Evolutionary conservation across 1,140 invertebrate species (phyloP), one percentile per base, ranked within the genome.

Genomic region (Homarus americanus): DNA sequence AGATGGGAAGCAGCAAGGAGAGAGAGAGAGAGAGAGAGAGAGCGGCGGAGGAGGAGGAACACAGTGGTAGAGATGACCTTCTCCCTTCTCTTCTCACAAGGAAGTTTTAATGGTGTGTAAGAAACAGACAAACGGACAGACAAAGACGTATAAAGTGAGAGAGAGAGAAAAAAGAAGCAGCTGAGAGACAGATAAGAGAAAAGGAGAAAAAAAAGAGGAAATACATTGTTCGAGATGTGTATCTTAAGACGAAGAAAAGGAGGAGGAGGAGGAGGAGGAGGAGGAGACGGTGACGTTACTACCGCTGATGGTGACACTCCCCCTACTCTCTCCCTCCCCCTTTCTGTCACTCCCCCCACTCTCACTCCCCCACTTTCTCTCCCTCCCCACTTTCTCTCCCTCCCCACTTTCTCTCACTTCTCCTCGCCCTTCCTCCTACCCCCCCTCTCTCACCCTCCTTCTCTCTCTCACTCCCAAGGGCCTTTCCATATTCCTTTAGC

Each of bases 401-500:
- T 15, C 24, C 32, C 66, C 24, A n/a, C 66, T 24, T 10, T 17
- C 24, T 0, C 24, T 24, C 32, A 7, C 28, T 32, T 9, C 40
- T 36, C 73, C 36, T 2, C 28, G 2, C 20, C 7, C 28, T 17
- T 1, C 15, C 32, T n/a, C 28, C 9, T 17, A 5, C 40, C 40
- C 15, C 36, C 72, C 28, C 15, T n/a, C 15, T 12, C 28, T 24
- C 12, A 38, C 73, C 73, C 24, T 38, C 73, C 73, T n/a, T 36
- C 7, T 34, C 72, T 32, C 32, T 34, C 72, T 63, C 12, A 28
- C 53, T 63, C 58, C 58, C 49, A 41, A 58, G 79, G 58, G 79
- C 38, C 79, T 82, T 63, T 82, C 79, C 36, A 82, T 82, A 63
- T 82, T 82, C 79, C 79, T 82, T 82, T 82, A 63, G 79, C 82